Percentiles rank a stretch among this genome's conserved stretches.
Evolutionary conservation across 92 coral and sea anemone genomes (phyloP).

Genomic region (Nematostella vectensis): DNA sequence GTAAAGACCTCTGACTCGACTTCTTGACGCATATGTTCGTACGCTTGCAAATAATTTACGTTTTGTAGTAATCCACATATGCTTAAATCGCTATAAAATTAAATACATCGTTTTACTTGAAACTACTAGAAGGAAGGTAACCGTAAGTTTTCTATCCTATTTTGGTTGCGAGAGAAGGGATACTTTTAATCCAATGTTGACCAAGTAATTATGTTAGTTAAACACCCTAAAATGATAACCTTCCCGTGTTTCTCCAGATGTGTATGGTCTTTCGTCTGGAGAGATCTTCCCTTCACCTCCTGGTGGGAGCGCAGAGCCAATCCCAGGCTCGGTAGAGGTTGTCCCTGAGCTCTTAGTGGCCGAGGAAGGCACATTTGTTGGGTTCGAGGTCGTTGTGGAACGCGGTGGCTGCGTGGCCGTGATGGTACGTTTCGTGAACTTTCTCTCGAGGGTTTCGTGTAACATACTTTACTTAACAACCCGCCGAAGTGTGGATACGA

Average conservation of each 20-base stretch:
- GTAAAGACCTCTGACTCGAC: neutral
- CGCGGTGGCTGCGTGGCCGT: slow-evolving; percentile 62
- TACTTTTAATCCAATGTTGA: too few species aligned
- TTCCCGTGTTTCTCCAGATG: slow-evolving; percentile 33
- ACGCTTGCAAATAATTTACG: neutral
- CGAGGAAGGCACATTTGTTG: slow-evolving; percentile 56
- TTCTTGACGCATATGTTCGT: neutral
- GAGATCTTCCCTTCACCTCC: slow-evolving; percentile 18
- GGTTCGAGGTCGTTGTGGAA: slow-evolving; percentile 55
- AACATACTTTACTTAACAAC: too few species aligned
- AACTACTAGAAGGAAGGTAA: too few species aligned
- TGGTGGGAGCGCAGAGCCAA: slow-evolving; percentile 4
- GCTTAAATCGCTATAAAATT: neutral
- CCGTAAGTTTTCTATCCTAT: too few species aligned
- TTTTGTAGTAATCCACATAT: neutral
- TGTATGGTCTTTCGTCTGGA: slow-evolving; percentile 22
- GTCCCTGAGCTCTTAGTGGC: slow-evolving; percentile 44
- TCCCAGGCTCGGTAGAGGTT: slow-evolving; percentile 29
- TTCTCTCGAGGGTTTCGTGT: too few species aligned
- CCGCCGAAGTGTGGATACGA: too few species aligned
- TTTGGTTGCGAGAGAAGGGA: too few species aligned
- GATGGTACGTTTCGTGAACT: slow-evolving; percentile 37
- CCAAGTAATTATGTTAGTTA: too few species aligned
- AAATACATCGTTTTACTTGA: too few species aligned
- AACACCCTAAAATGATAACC: too few species aligned